Base-by-base conservation (phyloP, 2,888 invertebrate genomes). In the Tricholauxania praeusta region DNA sequence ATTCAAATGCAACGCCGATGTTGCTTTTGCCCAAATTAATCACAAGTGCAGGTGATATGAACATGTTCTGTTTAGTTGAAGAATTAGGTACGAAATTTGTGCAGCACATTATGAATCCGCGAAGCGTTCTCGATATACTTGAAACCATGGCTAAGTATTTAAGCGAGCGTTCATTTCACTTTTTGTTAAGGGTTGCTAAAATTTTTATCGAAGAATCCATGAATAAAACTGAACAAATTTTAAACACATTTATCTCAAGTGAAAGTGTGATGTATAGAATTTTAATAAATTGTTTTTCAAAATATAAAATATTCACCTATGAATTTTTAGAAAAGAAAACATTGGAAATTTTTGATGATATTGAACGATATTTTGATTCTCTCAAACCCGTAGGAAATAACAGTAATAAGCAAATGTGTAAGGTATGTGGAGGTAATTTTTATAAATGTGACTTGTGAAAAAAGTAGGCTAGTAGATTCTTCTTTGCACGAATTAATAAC, bases 251-350 rank as follows among this genome's bases (percentile, higher is more conserved):
- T 53, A 73, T 84, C 0, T 78, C 84, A 4, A 84, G 84, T 0
- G 84, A 84, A 48, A 76, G 79, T 19, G 78, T 84, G 4, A 75
- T 84, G 15, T 83, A 79, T 68, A 81, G 80, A 71, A 80, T 84
- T n/a, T 71, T 82, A 47, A 78, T 78, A 75, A 75, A 79, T 65
- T 81, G 80, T 53, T 71, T 84, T 63, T 75, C 71, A 19, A 82
- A 76, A 2, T 84, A 81, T 65, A 73, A 77, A 15, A 68, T 76
- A 62, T 80, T 78, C 49, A 71, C 74, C 1, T 76, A 67, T n/a
- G 78, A 80, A 1, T 76, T 77, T 47, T 72, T 84, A 12, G 76
- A 79, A 53, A 75, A 49, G 15, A 75, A 74, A 53, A 74, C 63
- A 48, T 60, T 39, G 52, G 77, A 79, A 53, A 77, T 79, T 47